These are phyloP conservation scores for Leptopilina myrica DNA, from an alignment of 2,888 invertebrate species.

Conservation along the genomic window DNA sequence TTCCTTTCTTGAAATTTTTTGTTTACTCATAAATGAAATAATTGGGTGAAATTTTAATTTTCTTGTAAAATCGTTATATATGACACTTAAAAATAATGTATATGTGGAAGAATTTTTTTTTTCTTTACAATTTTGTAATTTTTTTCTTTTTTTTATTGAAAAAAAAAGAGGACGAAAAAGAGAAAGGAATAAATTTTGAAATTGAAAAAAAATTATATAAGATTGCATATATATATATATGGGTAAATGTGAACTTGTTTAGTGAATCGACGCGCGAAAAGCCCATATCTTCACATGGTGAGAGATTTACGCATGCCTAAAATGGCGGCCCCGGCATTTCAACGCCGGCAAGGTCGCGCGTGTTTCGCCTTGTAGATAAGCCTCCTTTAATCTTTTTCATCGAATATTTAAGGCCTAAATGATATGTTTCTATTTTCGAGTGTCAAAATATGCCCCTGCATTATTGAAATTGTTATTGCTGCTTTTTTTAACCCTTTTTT, in stretches of 20 bases:
- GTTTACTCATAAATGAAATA: too few relatives aligned
- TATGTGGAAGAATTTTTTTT: too few relatives aligned
- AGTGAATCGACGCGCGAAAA: slow-evolving; percentile 57
- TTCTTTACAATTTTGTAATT: too few relatives aligned
- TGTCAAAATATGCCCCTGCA: neutral
- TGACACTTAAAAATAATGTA: too few relatives aligned
- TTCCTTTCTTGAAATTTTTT: too few relatives aligned
- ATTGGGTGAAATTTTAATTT: too few relatives aligned
- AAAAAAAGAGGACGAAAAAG: too few relatives aligned
- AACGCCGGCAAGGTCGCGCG: slow-evolving; percentile 68
- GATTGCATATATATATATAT: slow-evolving; percentile 3
- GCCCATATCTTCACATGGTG: slow-evolving; percentile 66
- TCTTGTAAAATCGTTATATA: too few relatives aligned
- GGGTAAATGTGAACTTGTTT: slow-evolving; percentile 22
- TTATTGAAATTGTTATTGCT: neutral
- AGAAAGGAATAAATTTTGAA: too few relatives aligned
- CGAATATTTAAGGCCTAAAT: slow-evolving; percentile 11
- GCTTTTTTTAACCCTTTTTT: neutral
- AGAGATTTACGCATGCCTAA: slow-evolving; percentile 65
- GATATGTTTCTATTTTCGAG: neutral
- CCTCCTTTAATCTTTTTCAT: slow-evolving; percentile 46
- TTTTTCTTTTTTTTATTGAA: too few relatives aligned
- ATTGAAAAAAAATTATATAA: neutral
- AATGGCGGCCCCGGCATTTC: slow-evolving; percentile 66
- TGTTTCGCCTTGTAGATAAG: slow-evolving; percentile 63